Evolutionary conservation across 2,888 invertebrate genomes (phyloP).

Genomic region (Mermis nigrescens): DNA sequence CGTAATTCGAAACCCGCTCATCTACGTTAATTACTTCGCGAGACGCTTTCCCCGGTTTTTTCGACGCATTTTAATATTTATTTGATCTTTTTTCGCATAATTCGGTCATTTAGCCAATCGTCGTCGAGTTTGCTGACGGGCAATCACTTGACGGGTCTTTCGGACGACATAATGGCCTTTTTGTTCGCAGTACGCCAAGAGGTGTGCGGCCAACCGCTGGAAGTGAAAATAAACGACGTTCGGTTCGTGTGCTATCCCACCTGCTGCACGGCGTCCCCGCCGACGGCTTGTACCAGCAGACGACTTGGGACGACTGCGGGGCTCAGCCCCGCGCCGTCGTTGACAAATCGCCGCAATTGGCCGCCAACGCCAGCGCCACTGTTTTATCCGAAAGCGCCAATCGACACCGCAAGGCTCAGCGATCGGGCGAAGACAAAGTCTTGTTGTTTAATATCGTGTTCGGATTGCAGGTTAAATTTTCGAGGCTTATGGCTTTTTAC

Average conservation of each 20-base stretch:
- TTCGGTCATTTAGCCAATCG: background rate
- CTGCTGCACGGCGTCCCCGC: background rate
- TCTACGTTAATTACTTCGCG: too few species aligned
- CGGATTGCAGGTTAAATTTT: conserved; percentile 37
- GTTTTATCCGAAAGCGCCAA: background rate
- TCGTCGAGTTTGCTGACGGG: conserved; percentile 12
- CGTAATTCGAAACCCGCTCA: too few species aligned
- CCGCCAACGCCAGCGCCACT: background rate
- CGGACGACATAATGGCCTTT: conserved; percentile 10
- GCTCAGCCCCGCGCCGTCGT: background rate
- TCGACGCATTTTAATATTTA: background rate
- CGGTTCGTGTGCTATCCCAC: conserved; percentile 86
- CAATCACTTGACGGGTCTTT: conserved; percentile 46
- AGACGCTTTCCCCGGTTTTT: too few species aligned
- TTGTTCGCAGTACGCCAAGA: conserved; percentile 53
- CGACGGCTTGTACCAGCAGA: background rate
- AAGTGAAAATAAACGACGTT: conserved; percentile 82
- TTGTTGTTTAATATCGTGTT: conserved; percentile 60
- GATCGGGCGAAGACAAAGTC: conserved; percentile 18
- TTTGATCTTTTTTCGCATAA: too few species aligned
- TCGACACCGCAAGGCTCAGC: background rate
- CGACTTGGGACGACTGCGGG: background rate
- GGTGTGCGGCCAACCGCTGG: conserved; percentile 71
- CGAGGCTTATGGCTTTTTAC: too few species aligned
- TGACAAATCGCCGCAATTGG: background rate